Percentiles rank a stretch among this genome's conserved stretches.
Conservation (phyloP, 2,797 vertebrate genomes). For the Protosalanx chinensis region DNA sequence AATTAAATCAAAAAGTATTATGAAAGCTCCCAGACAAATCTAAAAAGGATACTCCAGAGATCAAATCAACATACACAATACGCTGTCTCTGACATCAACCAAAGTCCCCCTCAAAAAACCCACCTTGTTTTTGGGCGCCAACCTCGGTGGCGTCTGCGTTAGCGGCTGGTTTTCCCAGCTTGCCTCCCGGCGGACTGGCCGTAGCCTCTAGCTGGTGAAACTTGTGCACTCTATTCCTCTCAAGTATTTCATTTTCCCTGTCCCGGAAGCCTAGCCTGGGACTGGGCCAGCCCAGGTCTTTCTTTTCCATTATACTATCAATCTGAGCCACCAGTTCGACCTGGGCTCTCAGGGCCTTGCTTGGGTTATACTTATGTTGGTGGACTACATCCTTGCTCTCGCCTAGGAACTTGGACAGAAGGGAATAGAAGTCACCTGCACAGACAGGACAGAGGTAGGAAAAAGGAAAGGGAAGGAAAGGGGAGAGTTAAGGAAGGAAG, state of each 20-base stretch:
- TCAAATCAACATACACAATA: constrained; percentile 2
- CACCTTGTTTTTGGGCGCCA: constrained; percentile 71
- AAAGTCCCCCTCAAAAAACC: constrained; percentile 48
- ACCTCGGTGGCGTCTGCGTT: constrained; percentile 48
- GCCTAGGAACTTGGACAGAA: constrained; percentile 91
- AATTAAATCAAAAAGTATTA: constrained; percentile 10
- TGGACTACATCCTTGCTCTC: constrained; percentile 84
- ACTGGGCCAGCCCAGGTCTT: constrained; percentile 76
- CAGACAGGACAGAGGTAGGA: constrained; percentile 52
- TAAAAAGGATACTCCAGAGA: not conserved
- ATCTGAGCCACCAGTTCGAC: constrained; percentile 85
- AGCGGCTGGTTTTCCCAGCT: constrained; percentile 53
- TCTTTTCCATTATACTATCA: constrained; percentile 88
- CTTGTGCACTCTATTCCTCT: constrained; percentile 93
- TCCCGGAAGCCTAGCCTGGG: constrained; percentile 71
- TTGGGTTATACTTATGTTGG: constrained; percentile 82
- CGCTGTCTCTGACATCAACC: constrained; percentile 62
- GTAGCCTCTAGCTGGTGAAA: constrained; percentile 90
- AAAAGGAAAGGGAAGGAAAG: constrained; percentile 27
- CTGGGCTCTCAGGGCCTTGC: constrained; percentile 79
- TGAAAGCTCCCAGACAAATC: not conserved
- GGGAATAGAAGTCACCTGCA: constrained; percentile 94
- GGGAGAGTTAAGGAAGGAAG: not conserved
- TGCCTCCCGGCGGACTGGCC: constrained; percentile 77
- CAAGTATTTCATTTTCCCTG: constrained; percentile 77